Evolutionary conservation across 2,888 invertebrate genomes (phyloP).

Genomic region (Alloplasta piceator): DNA sequence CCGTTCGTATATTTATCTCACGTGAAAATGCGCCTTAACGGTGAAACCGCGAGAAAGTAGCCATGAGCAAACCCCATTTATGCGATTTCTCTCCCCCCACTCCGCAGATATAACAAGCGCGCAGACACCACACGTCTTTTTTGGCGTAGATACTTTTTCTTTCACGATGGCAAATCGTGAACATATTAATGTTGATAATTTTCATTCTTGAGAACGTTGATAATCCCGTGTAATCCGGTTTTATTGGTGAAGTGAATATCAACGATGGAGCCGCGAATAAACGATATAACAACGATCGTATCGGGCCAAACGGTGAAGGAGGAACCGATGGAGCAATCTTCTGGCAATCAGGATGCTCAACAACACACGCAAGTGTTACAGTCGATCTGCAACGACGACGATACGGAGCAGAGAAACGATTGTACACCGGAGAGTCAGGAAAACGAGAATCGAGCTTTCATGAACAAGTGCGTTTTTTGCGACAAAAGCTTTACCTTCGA

Average conservation of each 20-base stretch:
- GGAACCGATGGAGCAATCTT: conserved; percentile 76
- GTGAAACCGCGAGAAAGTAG: no score
- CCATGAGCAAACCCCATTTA: no score
- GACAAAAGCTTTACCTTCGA: conserved; percentile 83
- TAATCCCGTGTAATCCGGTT: conserved; percentile 1
- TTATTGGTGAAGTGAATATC: not conserved
- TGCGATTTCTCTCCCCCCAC: no score
- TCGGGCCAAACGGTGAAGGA: conserved; percentile 76
- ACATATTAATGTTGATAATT: conserved; percentile 58
- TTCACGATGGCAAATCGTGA: conserved; percentile 56
- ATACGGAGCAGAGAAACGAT: conserved; percentile 76
- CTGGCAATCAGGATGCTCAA: conserved; percentile 72
- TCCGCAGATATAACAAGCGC: no score
- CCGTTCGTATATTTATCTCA: no score
- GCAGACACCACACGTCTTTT: no score
- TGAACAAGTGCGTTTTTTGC: conserved; percentile 84
- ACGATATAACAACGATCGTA: conserved; percentile 71
- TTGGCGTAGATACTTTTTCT: conserved; percentile 53
- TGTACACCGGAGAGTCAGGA: conserved; percentile 79
- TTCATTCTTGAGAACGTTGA: conserved; percentile 29
- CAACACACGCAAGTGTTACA: conserved; percentile 68
- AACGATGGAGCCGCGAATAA: conserved; percentile 61
- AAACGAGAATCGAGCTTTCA: conserved; percentile 73
- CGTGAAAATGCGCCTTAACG: no score
- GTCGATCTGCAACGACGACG: conserved; percentile 73